phyloP scores from a whole-genome alignment of 2,113 vertebrate species.

The Gymnogyps californianus region DNA sequence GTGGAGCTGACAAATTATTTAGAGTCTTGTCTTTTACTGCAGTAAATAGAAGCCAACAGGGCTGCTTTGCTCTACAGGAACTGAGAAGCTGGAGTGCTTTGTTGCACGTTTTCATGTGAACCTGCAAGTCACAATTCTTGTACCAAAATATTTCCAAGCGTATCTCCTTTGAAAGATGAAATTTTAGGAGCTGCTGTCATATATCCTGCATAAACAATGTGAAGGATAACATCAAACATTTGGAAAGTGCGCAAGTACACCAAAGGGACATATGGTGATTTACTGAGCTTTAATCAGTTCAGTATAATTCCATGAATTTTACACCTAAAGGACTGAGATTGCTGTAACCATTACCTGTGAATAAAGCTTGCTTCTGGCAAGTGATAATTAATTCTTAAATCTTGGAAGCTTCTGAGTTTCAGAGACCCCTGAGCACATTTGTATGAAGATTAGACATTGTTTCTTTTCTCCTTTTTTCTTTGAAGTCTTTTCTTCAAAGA shows the following conservation, averaged over 20 bases:
- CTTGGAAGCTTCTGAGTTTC: conserved; percentile 65
- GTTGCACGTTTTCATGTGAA: not conserved
- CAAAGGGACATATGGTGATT: conserved; percentile 43
- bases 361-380: conserved; percentile 71
- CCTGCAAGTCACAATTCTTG: not conserved
- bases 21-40: not conserved
- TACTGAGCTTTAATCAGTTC: conserved; percentile 60
- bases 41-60: not conserved
- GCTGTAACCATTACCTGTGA: conserved; percentile 64
- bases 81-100: not conserved
- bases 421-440: conserved; percentile 67
- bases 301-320: conserved; percentile 67
- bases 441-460: conserved; percentile 77
- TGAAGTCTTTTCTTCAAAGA: conserved; percentile 75
- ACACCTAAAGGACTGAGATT: conserved; percentile 57
- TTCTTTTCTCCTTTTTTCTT: conserved; percentile 67
- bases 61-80: not conserved
- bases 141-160: not conserved
- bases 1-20: not conserved
- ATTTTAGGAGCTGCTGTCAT: not conserved
- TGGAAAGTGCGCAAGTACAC: conserved; percentile 3
- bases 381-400: conserved; percentile 80
- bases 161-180: not conserved
- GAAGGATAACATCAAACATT: conserved; percentile 50
- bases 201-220: not conserved